Base-by-base conservation (phyloP, 1,140 invertebrate species). In the Saccostrea glomerata region DNA sequence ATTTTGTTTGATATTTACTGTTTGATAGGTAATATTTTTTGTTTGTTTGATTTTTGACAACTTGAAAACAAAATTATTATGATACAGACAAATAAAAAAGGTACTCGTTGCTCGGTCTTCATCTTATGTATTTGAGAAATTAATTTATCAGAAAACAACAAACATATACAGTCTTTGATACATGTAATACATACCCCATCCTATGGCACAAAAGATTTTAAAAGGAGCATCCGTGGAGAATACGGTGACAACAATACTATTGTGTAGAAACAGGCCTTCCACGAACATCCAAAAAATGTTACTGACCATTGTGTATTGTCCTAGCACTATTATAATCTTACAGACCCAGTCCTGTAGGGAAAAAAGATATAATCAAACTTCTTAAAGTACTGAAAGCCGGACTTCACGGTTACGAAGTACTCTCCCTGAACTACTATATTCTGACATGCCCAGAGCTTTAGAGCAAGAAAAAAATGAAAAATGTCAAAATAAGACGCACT, bases 211-310 rank as follows among this genome's bases (percentile, higher is more conserved):
- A 85, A 94, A 95, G 9, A 94, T 83, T 86, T 88, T 91, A 83
- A 93, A 94, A 15, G 94, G 94, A 0, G 93, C 92, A 55, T 93
- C 92, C 11, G 92, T 93, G 70, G 91, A 94, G 89, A 95, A 95
- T 6, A 95, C 94, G 0, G 93, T 91, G 6, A 94, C 91, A 7
- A 92, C 94, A 20, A 95, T 91, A 30, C 93, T 90, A 87, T 94
- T 97, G 94, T 97, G 97, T 11, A 98, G 95, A 94, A 97, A 98
- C 5, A 97, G 95, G 0, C 97, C 97, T 94, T 98, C 97, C 96
- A 98, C 97, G 25, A 98, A 95, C 91, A 98, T 97, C 97, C 97
- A 97, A 17, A 96, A 96, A 91, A 97, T 97, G 94, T 97, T 98
- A 2, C 97, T 97, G 85, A 97, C 94, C 55, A 97, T 96, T 91